A percentile compares a stretch with the other conserved stretches of the same genome.
phyloP scores from a whole-genome alignment of 1,140 invertebrate species.

The Kradibia gibbosae region DNA sequence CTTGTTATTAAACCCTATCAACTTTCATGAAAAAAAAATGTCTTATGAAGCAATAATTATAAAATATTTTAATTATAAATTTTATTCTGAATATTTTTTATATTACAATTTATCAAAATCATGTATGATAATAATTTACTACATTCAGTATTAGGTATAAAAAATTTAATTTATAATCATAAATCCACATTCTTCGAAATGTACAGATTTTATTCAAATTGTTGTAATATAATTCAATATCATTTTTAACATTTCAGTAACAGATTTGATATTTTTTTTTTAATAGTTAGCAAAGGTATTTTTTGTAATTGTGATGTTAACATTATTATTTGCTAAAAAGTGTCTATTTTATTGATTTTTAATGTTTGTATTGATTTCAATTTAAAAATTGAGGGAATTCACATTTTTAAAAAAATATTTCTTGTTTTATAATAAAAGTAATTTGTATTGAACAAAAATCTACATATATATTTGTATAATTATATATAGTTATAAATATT shows the following conservation, averaged over 20 bases:
- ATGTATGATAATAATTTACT: neutral
- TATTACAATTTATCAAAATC: neutral
- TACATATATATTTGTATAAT: constrained; percentile 30
- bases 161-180: neutral
- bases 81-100: neutral
- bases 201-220: constrained; percentile 6
- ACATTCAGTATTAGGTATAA: neutral
- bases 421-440: constrained; percentile 34
- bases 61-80: neutral
- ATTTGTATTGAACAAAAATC: neutral
- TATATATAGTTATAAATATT: constrained; percentile 20
- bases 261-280: neutral
- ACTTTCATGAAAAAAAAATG: no score
- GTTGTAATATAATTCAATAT: neutral
- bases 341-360: neutral
- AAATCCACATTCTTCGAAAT: neutral
- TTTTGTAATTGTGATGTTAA: neutral
- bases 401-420: neutral
- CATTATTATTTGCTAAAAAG: constrained; percentile 18
- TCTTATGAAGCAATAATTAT: no score
- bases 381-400: constrained; percentile 1
- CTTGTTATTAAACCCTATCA: constrained; percentile 1
- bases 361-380: neutral
- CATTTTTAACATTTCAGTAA: neutral
- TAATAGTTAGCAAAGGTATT: neutral